phyloP scores from a whole-genome alignment of 1,140 invertebrate genomes.

The Megalonaias nervosa region DNA sequence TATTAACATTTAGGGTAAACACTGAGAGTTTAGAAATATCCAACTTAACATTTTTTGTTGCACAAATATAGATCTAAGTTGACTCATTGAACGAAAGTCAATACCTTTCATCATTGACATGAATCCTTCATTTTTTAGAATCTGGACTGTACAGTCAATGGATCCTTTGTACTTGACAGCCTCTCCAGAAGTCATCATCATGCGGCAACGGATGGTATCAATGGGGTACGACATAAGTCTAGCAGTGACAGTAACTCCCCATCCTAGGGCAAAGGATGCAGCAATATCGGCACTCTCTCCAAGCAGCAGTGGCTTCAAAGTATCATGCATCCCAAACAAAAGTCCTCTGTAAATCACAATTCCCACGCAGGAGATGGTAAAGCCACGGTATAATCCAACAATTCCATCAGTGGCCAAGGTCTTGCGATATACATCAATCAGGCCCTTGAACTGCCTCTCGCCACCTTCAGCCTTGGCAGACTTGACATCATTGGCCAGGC shows the following conservation, averaged over 20 bases:
- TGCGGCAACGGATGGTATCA: slow-evolving; percentile 91
- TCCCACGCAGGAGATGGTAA: slow-evolving; percentile 82
- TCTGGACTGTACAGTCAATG: slow-evolving; percentile 72
- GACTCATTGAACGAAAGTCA: too few relatives aligned
- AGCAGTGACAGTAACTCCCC: slow-evolving; percentile 83
- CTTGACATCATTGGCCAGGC: slow-evolving; percentile 74
- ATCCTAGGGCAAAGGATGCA: slow-evolving; percentile 87
- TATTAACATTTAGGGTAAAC: too few relatives aligned
- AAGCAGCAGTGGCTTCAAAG: slow-evolving; percentile 86
- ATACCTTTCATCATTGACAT: slow-evolving; percentile 73
- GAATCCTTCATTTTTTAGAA: slow-evolving; percentile 72
- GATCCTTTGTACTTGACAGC: slow-evolving; percentile 74
- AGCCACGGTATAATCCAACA: slow-evolving; percentile 90
- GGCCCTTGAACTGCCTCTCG: slow-evolving; percentile 86
- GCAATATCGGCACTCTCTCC: slow-evolving; percentile 84
- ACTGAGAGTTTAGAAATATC: too few relatives aligned
- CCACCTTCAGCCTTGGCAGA: slow-evolving; percentile 79
- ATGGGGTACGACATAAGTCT: slow-evolving; percentile 94
- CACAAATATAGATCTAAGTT: too few relatives aligned
- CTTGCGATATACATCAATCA: slow-evolving; percentile 87
- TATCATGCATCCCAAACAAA: slow-evolving; percentile 96
- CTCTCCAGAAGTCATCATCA: slow-evolving; percentile 80
- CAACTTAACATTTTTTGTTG: too few relatives aligned
- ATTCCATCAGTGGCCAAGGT: slow-evolving; percentile 89
- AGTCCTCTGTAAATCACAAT: slow-evolving; percentile 78